Base-by-base conservation (phyloP, 2,888 invertebrate species). In the Psylliodes chrysocephalus region DNA sequence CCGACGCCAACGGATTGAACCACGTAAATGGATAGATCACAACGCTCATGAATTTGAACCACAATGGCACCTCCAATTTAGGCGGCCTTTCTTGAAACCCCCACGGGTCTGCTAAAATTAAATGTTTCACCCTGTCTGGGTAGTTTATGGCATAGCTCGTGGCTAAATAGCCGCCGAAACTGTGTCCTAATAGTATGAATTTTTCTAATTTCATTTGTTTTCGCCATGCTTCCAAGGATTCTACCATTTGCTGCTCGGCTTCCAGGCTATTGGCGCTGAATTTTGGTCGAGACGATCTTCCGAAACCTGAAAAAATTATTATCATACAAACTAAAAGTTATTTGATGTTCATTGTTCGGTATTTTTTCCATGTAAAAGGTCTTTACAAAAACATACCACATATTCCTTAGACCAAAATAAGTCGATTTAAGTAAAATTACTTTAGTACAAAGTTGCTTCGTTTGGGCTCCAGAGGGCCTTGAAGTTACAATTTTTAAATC, bases 221-320 rank as follows among this genome's bases (percentile, higher is more conserved):
- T 30, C 97, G 86, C 97, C 97, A 98, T 82, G 94, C 93, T 82
- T 98, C 97, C 1, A 98, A 90, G 0, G 96, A 92, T 74, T 90
- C 89, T n/a, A 97, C 92, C 84, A 96, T 90, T 78, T 96, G 94
- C 55, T 89, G 86, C 78, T 97, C 97, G 25, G 92, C 93, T 75
- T 92, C 87, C 30, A 86, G 77, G 0, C 93, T 89, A 78, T 95
- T 91, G 0, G 83, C 85, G 59, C 91, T 89, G 82, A 97, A 98
- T 68, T 84, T 83, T 0, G 96, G 95, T 30, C 98, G 87, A 5
- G 95, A 94, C 74, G 97, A 97, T 71, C 95, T 89, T 0, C 96
- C 98, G 84, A 98, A 98, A 22, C 98, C 93, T 91, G 74, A 5
- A 63, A 66, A 44, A 60, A 4, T 40, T n/a, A n/a, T n/a, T n/a